A percentile compares a stretch with the other conserved stretches of the same genome.
These are phyloP conservation scores for Phyllotis vaccarum DNA, from an alignment of 2,797 vertebrate genomes.

Conservation along the genomic window DNA sequence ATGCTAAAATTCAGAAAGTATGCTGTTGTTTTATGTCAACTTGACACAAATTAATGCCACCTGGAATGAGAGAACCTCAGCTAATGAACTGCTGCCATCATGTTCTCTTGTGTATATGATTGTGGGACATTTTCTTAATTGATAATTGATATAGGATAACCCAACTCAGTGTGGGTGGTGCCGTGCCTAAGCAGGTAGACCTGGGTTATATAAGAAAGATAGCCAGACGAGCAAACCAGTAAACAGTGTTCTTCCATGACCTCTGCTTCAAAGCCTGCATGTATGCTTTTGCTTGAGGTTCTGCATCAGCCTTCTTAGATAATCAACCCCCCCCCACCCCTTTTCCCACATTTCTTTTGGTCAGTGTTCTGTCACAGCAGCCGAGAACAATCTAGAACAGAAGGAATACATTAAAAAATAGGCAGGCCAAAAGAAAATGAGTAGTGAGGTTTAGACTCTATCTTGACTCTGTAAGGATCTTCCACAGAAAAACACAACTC, in stretches of 20 bases:
- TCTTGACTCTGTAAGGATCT: not conserved
- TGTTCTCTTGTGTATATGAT: not conserved
- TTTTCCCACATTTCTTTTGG: not conserved
- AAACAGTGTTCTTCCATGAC: not conserved
- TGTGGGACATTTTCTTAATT: not conserved
- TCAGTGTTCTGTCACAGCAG: not conserved
- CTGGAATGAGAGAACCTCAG: not conserved
- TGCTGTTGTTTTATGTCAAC: not conserved
- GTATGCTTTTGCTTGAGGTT: not conserved
- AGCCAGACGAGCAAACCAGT: not conserved
- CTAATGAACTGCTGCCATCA: not conserved
- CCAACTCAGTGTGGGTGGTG: not conserved
- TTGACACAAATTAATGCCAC: not conserved
- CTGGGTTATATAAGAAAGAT: not conserved
- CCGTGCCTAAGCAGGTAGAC: not conserved
- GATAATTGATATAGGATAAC: not conserved
- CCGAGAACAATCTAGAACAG: no score
- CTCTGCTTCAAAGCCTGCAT: no score
- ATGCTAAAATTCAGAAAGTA: not conserved
- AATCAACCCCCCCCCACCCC: no score
- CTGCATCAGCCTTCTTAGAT: not conserved
- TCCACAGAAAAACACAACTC: not conserved
- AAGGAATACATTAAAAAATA: not conserved
- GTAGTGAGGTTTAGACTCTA: not conserved
- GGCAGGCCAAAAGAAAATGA: not conserved